Conservation (phyloP, 2,888 invertebrate genomes). For the Microdon myrmicae region DNA sequence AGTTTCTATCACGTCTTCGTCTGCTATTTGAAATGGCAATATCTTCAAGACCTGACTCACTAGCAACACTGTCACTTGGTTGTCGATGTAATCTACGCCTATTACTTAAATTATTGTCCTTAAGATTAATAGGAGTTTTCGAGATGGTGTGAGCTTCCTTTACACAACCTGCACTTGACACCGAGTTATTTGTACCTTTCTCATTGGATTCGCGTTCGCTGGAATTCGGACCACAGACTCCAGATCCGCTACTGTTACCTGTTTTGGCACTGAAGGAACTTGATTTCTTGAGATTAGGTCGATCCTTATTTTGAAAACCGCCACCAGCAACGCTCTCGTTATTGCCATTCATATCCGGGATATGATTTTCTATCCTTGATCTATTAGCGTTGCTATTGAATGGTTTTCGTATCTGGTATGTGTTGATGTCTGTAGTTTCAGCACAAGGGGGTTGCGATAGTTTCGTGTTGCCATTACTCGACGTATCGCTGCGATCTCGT, state of each 20-base stretch:
- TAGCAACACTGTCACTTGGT: slow-evolving; percentile 36
- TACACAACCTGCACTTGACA: slow-evolving; percentile 32
- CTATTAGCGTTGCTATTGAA: slow-evolving; percentile 26
- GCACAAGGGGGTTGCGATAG: slow-evolving; percentile 25
- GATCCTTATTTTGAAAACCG: slow-evolving; percentile 41
- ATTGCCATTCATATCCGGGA: slow-evolving; percentile 18
- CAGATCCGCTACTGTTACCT: slow-evolving; percentile 24
- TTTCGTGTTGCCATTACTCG: slow-evolving; percentile 43
- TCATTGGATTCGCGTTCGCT: slow-evolving; percentile 23
- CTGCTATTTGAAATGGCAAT: slow-evolving; percentile 10
- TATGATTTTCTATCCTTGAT: slow-evolving; percentile 34
- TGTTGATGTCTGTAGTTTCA: slow-evolving; percentile 30
- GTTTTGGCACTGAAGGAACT: slow-evolving; percentile 53
- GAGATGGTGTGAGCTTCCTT: slow-evolving; percentile 26
- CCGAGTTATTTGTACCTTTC: slow-evolving; percentile 32
- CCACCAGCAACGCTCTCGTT: slow-evolving; percentile 17
- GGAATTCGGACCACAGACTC: slow-evolving; percentile 3
- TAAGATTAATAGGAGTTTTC: slow-evolving; percentile 49
- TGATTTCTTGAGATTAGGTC: slow-evolving; percentile 47
- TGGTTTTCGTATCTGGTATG: slow-evolving; percentile 37
- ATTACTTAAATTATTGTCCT: slow-evolving; percentile 49
- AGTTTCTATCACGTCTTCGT: slow-evolving; percentile 26
- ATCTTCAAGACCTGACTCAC: slow-evolving; percentile 28
- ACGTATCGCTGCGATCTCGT: slow-evolving; percentile 22
- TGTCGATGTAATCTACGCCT: slow-evolving; percentile 41